Percentiles rank a stretch among this genome's conserved stretches.
phyloP scores from a whole-genome alignment of 2,113 vertebrate genomes.

The Cepphus grylle region DNA sequence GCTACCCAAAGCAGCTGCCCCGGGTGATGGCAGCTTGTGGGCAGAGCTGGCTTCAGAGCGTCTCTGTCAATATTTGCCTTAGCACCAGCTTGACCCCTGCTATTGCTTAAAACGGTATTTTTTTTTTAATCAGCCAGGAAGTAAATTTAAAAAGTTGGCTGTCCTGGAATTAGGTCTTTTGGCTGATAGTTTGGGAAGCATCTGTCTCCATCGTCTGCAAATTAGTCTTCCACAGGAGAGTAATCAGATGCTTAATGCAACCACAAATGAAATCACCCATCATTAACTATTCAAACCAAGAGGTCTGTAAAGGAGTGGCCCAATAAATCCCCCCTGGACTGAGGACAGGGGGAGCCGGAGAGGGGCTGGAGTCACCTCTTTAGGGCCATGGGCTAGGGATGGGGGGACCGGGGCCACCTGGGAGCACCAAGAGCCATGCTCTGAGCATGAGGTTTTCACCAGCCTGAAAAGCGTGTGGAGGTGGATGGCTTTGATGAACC shows the following conservation, averaged over 20 bases:
- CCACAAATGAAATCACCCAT: conserved; percentile 46
- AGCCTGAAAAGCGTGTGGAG: accelerated
- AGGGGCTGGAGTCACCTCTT: background rate
- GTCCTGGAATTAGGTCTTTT: conserved; percentile 52
- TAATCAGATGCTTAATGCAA: conserved; percentile 61
- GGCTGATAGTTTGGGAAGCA: conserved; percentile 55
- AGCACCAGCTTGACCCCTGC: background rate
- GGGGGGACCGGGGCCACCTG: accelerated
- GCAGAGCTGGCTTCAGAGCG: accelerated
- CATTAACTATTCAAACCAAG: conserved; percentile 36
- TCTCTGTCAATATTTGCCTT: background rate
- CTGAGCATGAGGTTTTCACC: accelerated
- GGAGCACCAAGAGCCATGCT: accelerated
- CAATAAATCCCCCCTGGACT: background rate
- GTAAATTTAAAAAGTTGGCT: conserved; percentile 45
- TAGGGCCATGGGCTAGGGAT: background rate
- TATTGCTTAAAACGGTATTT: background rate
- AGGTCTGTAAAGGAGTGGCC: background rate
- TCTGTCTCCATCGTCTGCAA: conserved; percentile 65
- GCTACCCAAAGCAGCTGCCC: background rate
- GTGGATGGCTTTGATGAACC: accelerated
- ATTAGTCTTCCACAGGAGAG: conserved; percentile 61
- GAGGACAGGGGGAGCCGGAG: background rate
- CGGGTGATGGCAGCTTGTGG: background rate
- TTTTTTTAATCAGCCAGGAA: background rate